Percentiles rank a stretch among this genome's conserved stretches.
Conservation (phyloP, 2,888 invertebrate genomes). For the Melikaiella ostensackeni region DNA sequence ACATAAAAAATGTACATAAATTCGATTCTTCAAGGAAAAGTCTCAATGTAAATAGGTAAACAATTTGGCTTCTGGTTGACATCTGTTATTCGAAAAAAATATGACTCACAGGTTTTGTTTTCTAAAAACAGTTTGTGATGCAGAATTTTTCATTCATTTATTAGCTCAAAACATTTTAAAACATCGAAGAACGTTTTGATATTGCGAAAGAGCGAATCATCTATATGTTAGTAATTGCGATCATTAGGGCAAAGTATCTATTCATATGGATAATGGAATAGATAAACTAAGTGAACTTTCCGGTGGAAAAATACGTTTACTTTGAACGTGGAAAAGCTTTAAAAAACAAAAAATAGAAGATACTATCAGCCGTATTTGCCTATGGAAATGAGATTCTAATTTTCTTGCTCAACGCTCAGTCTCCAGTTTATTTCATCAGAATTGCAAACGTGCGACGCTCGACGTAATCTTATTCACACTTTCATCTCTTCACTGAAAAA, state of each 20-base stretch:
- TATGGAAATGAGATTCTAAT: slow-evolving; percentile 2
- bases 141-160: not conserved
- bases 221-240: not conserved
- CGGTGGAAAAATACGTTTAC: not conserved
- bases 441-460: not conserved
- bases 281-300: slow-evolving; percentile 11
- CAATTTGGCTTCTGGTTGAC: not conserved
- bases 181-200: not conserved
- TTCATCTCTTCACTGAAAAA: not conserved
- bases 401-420: not conserved
- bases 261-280: not conserved
- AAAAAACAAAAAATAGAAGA: not conserved
- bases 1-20: too few species aligned
- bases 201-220: not conserved
- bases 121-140: not conserved
- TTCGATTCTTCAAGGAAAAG: not conserved
- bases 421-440: not conserved
- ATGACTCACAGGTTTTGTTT: not conserved
- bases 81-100: not conserved
- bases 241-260: slow-evolving; percentile 9
- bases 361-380: not conserved
- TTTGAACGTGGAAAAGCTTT: not conserved
- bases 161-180: not conserved
- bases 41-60: not conserved
- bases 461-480: slow-evolving; percentile 6